phyloP scores from a whole-genome alignment of 2,797 vertebrate species.

The Chaetodon trifasciatus region DNA sequence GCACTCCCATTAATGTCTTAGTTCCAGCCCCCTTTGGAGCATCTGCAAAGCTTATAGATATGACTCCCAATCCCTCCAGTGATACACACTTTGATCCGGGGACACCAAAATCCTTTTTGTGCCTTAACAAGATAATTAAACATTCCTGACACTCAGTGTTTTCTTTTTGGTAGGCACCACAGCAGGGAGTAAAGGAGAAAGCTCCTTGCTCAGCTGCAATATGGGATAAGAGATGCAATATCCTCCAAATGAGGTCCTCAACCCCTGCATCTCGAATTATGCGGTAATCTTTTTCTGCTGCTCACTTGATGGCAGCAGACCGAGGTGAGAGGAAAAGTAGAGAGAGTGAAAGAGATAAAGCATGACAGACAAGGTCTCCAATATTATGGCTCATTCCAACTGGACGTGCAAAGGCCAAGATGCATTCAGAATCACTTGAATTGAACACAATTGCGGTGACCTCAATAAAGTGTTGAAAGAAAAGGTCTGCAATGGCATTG shows the following conservation, averaged over 20 bases:
- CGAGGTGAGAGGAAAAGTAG: background rate
- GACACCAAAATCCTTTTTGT: constrained; percentile 41
- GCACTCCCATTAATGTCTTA: constrained; percentile 24
- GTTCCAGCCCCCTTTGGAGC: constrained; percentile 1
- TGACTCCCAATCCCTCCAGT: constrained; percentile 24
- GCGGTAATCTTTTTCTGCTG: constrained; percentile 38
- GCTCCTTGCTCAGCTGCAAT: constrained; percentile 35
- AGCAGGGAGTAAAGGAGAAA: constrained; percentile 34
- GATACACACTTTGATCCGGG: constrained; percentile 40
- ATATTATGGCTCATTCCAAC: constrained; percentile 9
- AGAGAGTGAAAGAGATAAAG: constrained; percentile 19
- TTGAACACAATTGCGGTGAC: constrained; percentile 24
- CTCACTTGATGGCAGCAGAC: background rate
- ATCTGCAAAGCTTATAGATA: constrained; percentile 35
- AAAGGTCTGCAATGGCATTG: background rate
- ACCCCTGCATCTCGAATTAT: constrained; percentile 40
- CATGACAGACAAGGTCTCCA: constrained; percentile 25
- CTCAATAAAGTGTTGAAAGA: constrained; percentile 14
- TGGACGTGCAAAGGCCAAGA: constrained; percentile 1
- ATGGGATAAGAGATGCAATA: constrained; percentile 49
- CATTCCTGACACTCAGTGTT: constrained; percentile 54
- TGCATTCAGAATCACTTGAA: constrained; percentile 28
- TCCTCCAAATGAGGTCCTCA: constrained; percentile 54
- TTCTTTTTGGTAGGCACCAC: constrained; percentile 33
- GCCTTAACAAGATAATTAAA: constrained; percentile 69